Evolutionary conservation across 2,797 vertebrate species (phyloP).

Genomic region (Hirundo rustica): DNA sequence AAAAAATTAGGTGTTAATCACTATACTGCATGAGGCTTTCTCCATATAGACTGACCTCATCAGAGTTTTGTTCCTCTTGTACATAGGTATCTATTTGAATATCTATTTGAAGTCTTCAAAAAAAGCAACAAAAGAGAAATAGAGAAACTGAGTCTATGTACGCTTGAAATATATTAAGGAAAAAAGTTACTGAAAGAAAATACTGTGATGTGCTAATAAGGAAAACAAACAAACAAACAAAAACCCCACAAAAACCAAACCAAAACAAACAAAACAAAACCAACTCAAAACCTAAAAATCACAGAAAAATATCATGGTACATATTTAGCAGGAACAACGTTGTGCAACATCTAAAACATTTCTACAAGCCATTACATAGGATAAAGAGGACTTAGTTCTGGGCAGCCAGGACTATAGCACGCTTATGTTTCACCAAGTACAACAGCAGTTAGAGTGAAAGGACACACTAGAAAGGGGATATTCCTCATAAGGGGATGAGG

Average conservation of each 20-base stretch:
- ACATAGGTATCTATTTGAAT: neutral
- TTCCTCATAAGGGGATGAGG: neutral
- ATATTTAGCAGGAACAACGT: neutral
- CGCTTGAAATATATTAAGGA: neutral
- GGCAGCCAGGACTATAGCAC: neutral
- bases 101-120: neutral
- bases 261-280: neutral
- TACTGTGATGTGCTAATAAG: neutral
- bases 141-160: neutral
- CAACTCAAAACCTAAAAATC: accelerated
- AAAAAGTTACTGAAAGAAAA: neutral
- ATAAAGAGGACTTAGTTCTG: neutral
- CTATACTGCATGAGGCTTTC: neutral
- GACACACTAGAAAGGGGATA: neutral
- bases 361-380: neutral
- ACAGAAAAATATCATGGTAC: neutral
- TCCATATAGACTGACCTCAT: neutral
- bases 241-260: too few species aligned
- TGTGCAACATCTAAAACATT: neutral
- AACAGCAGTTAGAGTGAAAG: neutral
- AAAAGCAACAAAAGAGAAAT: neutral
- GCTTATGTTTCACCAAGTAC: neutral
- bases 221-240: neutral
- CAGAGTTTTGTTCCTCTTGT: neutral
- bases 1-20: neutral